Evolutionary conservation across 2,888 invertebrate genomes (phyloP).

Genomic region (Rhaphigaster nebulosa): DNA sequence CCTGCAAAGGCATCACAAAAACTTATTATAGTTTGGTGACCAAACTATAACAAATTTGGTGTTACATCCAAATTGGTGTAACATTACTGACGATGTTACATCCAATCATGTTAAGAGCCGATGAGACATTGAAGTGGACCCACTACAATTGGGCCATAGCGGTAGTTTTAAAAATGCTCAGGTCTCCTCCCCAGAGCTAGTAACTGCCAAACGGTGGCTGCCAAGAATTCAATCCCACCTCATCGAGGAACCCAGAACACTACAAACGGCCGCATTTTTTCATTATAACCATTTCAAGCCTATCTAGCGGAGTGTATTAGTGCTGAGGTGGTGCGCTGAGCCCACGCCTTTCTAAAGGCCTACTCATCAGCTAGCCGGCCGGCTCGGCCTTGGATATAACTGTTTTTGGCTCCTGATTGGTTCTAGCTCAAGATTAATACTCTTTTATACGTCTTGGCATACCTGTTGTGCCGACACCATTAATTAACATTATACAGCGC

Average conservation of each 20-base stretch:
- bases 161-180: constrained; percentile 14
- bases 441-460: constrained; percentile 45
- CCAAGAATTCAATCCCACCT: constrained; percentile 13
- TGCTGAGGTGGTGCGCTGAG: neutral
- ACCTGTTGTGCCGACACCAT: constrained; percentile 18
- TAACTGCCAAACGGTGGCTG: neutral
- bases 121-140: neutral
- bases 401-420: constrained; percentile 55
- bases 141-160: constrained; percentile 8
- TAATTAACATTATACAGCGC: neutral
- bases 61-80: no score
- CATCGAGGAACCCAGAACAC: neutral
- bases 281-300: neutral
- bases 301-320: neutral
- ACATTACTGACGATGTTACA: neutral
- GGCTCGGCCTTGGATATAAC: constrained; percentile 23
- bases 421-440: constrained; percentile 47
- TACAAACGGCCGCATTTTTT: neutral
- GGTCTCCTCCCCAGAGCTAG: neutral
- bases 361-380: neutral
- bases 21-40: no score
- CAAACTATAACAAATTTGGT: no score
- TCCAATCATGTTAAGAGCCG: neutral
- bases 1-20: no score
- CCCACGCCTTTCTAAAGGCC: neutral